Evolutionary conservation across 1,140 invertebrate genomes (phyloP).

Genomic region (Drosophila sulfurigaster): DNA sequence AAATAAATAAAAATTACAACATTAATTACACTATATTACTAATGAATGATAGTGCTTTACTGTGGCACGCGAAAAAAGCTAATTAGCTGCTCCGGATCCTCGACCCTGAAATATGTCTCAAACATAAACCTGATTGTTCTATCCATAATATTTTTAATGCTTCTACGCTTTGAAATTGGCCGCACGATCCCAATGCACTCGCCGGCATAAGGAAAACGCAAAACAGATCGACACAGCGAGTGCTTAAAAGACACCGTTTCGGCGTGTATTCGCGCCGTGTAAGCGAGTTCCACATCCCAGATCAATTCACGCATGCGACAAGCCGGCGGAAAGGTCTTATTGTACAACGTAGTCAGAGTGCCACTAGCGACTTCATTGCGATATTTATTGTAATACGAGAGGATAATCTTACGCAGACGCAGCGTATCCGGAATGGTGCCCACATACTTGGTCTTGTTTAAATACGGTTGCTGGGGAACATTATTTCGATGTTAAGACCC

Average conservation of each 20-base stretch:
- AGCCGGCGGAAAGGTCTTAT: conserved; percentile 32
- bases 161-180: not conserved
- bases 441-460: not conserved
- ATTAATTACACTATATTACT: not conserved
- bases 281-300: conserved; percentile 69
- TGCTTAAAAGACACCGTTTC: conserved; percentile 55
- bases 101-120: not conserved
- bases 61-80: not conserved
- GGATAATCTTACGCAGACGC: not conserved
- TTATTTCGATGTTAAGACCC: not conserved
- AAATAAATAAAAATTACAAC: not conserved
- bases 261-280: conserved; percentile 54
- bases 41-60: not conserved
- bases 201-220: conserved; percentile 43
- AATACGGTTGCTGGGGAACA: not conserved
- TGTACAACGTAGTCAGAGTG: not conserved
- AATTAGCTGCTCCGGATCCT: conserved; percentile 18
- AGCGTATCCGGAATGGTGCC: conserved; percentile 37
- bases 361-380: conserved; percentile 52
- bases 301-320: conserved; percentile 61
- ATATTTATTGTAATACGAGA: conserved; percentile 26
- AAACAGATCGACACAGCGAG: conserved; percentile 36
- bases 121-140: conserved; percentile 17
- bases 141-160: not conserved
- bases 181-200: conserved; percentile 27